Base-by-base conservation (phyloP, 2,797 vertebrate species). In the Chromobotia macracanthus region DNA sequence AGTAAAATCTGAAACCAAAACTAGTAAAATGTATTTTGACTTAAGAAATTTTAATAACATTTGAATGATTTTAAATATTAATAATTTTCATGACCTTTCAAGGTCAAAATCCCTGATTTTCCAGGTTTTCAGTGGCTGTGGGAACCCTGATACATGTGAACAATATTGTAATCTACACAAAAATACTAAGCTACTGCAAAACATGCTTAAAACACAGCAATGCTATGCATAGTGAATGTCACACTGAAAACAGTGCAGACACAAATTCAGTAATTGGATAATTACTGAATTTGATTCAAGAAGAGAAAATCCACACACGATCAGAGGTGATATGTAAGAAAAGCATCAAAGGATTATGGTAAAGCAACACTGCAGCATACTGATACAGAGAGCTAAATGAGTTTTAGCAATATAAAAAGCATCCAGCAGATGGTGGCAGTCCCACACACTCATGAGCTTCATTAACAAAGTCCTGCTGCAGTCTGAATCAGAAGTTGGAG, bases 391-490 rank as follows among this genome's bases (percentile, higher is more conserved):
- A 12, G 21, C 53, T 74, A 21, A 58, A 28, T 53, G 23, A 16
- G 15, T 35, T 67, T 35, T 18, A 79, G n/a, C 44, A 77, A 53
- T 65, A 67, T 21, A 60, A 21, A 60, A 61, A 58, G 60, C 25
- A 21, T 64, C 53, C 75, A 86, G 75, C 70, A 86, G 86, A 72
- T 82, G 86, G 83, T 77, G 79, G 63, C 55, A 85, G 51, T 16
- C 21, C 53, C n/a, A 50, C 23, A 60, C 66, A 10, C 9, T 44
- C 41, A 44, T 2, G 41, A 10, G 8, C 41, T 11, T 44, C 9
- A 35, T 10, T 28, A 3, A 80, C 12, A 21, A 7, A 63, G 21
- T 63, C 35, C 2, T 53, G 41, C 25, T 31, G 15, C 9, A 53
- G 46, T 28, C 65, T 63, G 31, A 15, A 63, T 41, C 67, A 75